Percentiles rank a stretch among this genome's conserved stretches.
Evolutionary conservation across 2,797 vertebrate species (phyloP).

Genomic region (Anguilla anguilla): DNA sequence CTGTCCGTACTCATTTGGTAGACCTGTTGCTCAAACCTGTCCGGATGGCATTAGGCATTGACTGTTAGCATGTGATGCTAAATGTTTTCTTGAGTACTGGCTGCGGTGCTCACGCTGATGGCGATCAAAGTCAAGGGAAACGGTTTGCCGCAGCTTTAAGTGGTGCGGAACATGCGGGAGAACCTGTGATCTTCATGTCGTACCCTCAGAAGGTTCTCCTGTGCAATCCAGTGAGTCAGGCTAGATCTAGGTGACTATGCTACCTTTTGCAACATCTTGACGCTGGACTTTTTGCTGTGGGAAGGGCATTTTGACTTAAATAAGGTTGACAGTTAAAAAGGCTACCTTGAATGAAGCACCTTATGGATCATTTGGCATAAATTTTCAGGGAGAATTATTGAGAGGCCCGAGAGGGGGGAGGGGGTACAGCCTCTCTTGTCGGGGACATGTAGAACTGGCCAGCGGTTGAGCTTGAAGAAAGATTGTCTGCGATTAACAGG

Average conservation of each 20-base stretch:
- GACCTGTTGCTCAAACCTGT: not conserved
- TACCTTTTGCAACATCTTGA: not conserved
- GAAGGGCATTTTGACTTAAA: not conserved
- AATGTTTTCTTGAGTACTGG: not conserved
- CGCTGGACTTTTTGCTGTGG: not conserved
- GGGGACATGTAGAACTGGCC: constrained; percentile 25
- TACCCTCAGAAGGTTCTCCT: not conserved
- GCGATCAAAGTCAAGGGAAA: not conserved
- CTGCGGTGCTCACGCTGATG: not conserved
- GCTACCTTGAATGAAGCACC: not conserved
- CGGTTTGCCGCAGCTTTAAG: not conserved
- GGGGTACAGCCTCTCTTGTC: not conserved
- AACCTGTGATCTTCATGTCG: no score
- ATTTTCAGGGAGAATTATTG: not conserved
- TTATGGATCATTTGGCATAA: not conserved
- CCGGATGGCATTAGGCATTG: not conserved
- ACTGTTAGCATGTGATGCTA: not conserved
- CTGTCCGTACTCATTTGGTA: not conserved
- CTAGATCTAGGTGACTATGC: not conserved
- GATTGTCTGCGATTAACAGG: constrained; percentile 68
- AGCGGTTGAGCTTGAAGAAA: constrained; percentile 57
- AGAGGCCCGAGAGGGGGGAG: not conserved
- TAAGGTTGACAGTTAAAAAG: not conserved
- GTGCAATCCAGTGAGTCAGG: not conserved
- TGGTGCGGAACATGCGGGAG: not conserved